Evolutionary conservation across 64 coral and sea anemone genomes (phyloP).

Genomic region (Dendrophyllia cribrosa): DNA sequence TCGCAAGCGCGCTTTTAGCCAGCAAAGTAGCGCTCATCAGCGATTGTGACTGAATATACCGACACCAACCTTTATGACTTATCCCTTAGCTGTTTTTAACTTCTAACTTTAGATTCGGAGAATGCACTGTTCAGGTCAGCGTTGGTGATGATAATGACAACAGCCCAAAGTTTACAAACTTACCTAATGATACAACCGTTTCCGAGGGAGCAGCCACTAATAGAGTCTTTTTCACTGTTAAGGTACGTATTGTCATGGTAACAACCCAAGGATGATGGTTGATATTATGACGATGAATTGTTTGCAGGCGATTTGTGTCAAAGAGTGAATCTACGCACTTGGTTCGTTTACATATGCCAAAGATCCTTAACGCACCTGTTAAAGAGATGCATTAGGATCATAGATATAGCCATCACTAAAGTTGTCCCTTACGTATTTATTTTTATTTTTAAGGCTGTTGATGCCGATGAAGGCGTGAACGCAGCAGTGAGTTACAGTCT

Average conservation of each 20-base stretch:
- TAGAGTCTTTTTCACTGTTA: conserved; percentile 67
- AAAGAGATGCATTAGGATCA: too few species aligned
- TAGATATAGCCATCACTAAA: too few species aligned
- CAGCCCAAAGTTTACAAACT: conserved; percentile 65
- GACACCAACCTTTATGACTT: not conserved
- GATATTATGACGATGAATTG: not conserved
- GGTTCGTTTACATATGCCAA: too few species aligned
- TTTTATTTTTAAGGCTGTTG: conserved; percentile 54
- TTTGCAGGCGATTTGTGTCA: not conserved
- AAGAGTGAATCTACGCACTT: too few species aligned
- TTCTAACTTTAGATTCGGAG: conserved; percentile 33
- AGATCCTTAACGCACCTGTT: too few species aligned
- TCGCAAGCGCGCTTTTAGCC: too few species aligned
- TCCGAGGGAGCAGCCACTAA: conserved; percentile 63
- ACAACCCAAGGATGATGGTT: not conserved
- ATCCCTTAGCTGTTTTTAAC: too few species aligned
- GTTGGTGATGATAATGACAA: conserved; percentile 91
- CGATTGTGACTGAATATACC: too few species aligned
- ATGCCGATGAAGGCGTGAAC: conserved; percentile 78
- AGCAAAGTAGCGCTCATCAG: too few species aligned
- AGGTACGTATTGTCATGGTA: conserved; percentile 4
- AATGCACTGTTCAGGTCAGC: conserved; percentile 34
- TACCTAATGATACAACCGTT: conserved; percentile 81
- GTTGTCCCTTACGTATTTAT: not conserved
- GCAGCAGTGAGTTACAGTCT: conserved; percentile 79